These are phyloP conservation scores for Bactericera cockerelli DNA, from an alignment of 1,140 invertebrate species.

Conservation along the genomic window DNA sequence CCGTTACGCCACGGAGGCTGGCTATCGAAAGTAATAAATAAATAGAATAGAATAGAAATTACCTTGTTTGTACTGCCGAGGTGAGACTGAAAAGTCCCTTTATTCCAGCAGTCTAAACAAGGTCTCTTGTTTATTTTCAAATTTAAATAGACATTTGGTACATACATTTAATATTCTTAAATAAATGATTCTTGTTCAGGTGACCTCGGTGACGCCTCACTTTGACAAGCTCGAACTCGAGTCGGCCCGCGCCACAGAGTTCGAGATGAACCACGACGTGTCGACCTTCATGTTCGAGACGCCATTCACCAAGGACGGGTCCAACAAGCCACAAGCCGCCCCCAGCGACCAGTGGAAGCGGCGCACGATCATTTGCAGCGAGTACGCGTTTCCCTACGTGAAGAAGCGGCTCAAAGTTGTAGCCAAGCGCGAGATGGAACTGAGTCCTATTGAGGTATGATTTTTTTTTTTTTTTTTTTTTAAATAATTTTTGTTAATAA, in stretches of 20 bases:
- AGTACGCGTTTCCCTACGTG: constrained; percentile 78
- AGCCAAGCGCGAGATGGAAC: constrained; percentile 53
- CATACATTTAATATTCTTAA: background rate
- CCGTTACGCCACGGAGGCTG: too few species aligned
- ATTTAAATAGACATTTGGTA: too few species aligned
- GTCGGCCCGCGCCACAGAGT: constrained; percentile 49
- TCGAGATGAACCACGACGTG: constrained; percentile 76
- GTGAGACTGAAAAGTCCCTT: too few species aligned
- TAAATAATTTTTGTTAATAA: too few species aligned
- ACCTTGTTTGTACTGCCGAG: too few species aligned
- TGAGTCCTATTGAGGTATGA: constrained; percentile 64
- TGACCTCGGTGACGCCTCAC: constrained; percentile 70
- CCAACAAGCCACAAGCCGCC: constrained; percentile 43
- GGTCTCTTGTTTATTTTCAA: too few species aligned
- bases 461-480: too few species aligned
- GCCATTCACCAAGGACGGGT: constrained; percentile 71
- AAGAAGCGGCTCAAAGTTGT: constrained; percentile 70
- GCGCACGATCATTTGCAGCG: constrained; percentile 44
- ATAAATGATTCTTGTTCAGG: constrained; percentile 40
- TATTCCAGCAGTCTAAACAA: too few species aligned
- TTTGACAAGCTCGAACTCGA: constrained; percentile 52
- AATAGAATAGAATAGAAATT: too few species aligned
- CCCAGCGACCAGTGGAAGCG: constrained; percentile 79
- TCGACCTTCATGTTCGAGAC: constrained; percentile 81
- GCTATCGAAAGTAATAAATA: too few species aligned